Evolutionary conservation across 2,797 vertebrate species (phyloP).

Genomic region (Anolis apletophallus): DNA sequence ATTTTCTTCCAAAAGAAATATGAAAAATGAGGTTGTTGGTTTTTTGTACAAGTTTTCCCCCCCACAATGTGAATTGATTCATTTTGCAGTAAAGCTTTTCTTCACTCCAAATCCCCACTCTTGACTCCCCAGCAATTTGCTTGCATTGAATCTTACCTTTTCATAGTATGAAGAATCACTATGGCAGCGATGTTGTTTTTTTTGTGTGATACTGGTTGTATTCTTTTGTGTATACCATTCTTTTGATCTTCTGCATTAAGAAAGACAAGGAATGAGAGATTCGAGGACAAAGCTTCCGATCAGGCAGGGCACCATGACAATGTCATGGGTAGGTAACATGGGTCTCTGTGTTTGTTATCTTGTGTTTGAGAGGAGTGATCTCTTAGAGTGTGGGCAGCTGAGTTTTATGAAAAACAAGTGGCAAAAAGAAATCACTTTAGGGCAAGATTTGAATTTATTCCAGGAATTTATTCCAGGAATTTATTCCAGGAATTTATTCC

Average conservation of each 20-base stretch:
- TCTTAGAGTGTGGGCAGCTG: too few relatives aligned
- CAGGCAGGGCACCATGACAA: conserved; percentile 34
- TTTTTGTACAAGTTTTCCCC: background rate
- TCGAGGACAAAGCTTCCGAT: conserved; percentile 65
- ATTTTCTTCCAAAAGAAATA: background rate
- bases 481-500: too few relatives aligned
- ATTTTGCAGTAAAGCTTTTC: background rate
- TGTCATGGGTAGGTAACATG: conserved; percentile 42
- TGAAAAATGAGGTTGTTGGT: background rate
- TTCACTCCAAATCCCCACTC: background rate
- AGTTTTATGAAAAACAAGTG: conserved; percentile 60
- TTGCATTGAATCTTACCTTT: conserved; percentile 27
- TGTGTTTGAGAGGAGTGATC: conserved; percentile 56
- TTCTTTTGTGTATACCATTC: conserved; percentile 40
- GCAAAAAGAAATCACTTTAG: conserved; percentile 53
- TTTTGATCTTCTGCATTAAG: conserved; percentile 47
- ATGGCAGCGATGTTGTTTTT: background rate
- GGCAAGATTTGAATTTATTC: conserved; percentile 59
- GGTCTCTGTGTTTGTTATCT: conserved; percentile 56
- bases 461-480: too few relatives aligned
- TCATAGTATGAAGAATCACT: background rate
- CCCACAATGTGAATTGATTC: background rate
- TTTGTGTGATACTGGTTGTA: background rate
- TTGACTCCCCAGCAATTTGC: background rate
- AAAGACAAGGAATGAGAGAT: conserved; percentile 47